A percentile compares a stretch with the other conserved stretches of the same genome.
phyloP scores from a whole-genome alignment of 2,888 invertebrate species.

The Oscheius sp. region DNA sequence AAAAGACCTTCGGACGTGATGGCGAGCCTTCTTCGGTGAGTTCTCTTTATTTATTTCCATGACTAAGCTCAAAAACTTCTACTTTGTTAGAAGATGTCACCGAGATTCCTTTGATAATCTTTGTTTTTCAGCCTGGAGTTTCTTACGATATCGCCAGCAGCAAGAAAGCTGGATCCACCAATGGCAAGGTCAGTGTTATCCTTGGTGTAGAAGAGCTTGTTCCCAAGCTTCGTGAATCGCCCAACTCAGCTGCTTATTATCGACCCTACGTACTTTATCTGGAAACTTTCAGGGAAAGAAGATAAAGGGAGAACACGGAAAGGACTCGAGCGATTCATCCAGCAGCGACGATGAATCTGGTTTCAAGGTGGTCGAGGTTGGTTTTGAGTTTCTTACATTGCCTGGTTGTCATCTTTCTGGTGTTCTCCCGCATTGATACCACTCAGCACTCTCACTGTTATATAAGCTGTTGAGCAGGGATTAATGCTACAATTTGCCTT shows the following conservation, averaged over 20 bases:
- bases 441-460: background rate
- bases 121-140: constrained; percentile 27
- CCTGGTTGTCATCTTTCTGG: background rate
- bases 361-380: constrained; percentile 44
- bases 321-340: constrained; percentile 51
- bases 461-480: background rate
- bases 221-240: constrained; percentile 47
- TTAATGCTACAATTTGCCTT: too few species aligned
- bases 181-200: constrained; percentile 29
- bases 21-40: constrained; percentile 13
- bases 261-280: constrained; percentile 22
- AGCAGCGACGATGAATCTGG: constrained; percentile 51
- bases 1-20: constrained; percentile 24
- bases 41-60: background rate
- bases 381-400: background rate
- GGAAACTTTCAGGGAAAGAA: constrained; percentile 36
- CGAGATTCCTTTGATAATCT: background rate
- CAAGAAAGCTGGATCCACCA: constrained; percentile 19
- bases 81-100: too few species aligned
- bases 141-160: constrained; percentile 28
- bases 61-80: too few species aligned
- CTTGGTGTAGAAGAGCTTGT: constrained; percentile 42
- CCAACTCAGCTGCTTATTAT: constrained; percentile 53
- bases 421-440: background rate
- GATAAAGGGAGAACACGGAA: constrained; percentile 46